Percentiles rank a stretch among this genome's conserved stretches.
phyloP scores from a whole-genome alignment of 2,797 vertebrate species.

The Channa striata region DNA sequence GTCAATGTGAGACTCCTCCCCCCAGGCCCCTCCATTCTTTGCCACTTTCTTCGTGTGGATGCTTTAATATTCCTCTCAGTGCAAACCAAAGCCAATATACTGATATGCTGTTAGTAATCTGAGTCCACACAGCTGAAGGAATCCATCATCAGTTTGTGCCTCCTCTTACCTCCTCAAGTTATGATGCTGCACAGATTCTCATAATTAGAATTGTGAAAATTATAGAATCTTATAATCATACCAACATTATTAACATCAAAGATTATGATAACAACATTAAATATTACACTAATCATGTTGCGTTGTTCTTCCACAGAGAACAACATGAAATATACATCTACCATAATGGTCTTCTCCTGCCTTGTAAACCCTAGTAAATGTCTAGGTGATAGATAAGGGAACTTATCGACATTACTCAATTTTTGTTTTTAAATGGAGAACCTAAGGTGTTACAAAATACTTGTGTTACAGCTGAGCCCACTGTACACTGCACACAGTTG shows the following conservation, averaged over 20 bases:
- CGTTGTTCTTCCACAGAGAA: no score
- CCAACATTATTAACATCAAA: no score
- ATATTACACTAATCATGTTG: no score
- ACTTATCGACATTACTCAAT: background rate
- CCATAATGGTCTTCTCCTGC: no score
- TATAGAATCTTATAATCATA: no score
- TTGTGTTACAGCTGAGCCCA: background rate
- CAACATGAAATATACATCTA: no score
- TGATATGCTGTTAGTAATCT: constrained; percentile 10
- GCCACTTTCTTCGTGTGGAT: constrained; percentile 55
- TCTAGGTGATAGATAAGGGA: background rate
- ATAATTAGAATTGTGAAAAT: no score
- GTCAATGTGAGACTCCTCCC: constrained; percentile 77
- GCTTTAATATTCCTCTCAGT: constrained; percentile 51
- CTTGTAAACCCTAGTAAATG: no score
- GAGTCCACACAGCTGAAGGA: background rate
- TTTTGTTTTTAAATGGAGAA: background rate
- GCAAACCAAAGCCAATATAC: constrained; percentile 25
- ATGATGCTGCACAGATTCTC: background rate
- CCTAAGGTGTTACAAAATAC: background rate
- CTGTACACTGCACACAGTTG: background rate
- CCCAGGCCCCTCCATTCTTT: constrained; percentile 20
- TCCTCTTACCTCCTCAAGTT: no score
- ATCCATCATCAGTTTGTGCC: background rate
- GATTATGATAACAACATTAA: no score